Base-by-base conservation (phyloP, 92 coral and sea anemone genomes). In the Phenganax stokvisi region DNA sequence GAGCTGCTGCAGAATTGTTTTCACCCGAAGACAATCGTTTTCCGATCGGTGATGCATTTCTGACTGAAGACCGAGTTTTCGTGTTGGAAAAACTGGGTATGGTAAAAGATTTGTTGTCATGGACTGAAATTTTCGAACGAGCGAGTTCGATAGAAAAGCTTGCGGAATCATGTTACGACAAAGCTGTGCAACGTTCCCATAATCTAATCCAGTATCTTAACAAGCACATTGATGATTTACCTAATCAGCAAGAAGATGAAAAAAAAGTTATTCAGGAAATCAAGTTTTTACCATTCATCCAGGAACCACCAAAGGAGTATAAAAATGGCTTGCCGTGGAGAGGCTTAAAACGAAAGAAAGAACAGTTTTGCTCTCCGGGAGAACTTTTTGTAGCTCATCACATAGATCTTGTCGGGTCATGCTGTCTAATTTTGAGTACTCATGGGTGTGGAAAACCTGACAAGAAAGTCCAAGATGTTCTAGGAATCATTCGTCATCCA, bases 91-190 rank as follows among this genome's bases (percentile, higher is more conserved):
- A 85, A 6, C 87, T 92, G 54, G 97, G 96, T 27, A 90, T 92
- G 97, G 71, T 80, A 28, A 71, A 68, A 63, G 85, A 90, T 68
- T 12, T 65, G 16, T 80, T 90, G 16, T 87, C 77, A 60, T 90
- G 97, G 97, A 80, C 81, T 13, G 88, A 84, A 6, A 63, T 90
- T n/a, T 81, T 77, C 54, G 96, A 89, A 56, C 85, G 97, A 72
- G 91, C 92, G 61, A 51, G 69, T 72, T 89, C 97, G 16, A 79
- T 93, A 53, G 87, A 83, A 47, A 57, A 85, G 61, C 67, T 93
- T 71, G 87, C 88, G 30, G 88, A 68, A 68, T 6, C 15, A n/a
- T 30, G 54, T 17, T 68, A 68, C 73, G 86, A 79, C 51, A 87
- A 87, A 68, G 97, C 91, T 51, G 71, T 81, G 28, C 72, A 57